Conservation (phyloP, 1,140 invertebrate species). For the Tetragnatha versicolor region DNA sequence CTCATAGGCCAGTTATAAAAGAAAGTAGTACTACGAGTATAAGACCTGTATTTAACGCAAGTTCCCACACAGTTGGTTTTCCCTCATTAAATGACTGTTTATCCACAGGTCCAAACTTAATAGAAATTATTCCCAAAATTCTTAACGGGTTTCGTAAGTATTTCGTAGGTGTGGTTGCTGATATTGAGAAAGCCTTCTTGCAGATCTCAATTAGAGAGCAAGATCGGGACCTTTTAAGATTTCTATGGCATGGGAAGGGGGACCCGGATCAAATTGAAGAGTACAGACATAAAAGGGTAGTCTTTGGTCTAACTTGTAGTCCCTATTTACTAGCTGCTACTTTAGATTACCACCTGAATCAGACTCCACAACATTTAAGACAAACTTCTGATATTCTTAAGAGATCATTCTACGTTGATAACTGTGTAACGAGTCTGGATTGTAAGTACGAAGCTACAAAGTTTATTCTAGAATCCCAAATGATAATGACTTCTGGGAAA, state of each 20-base stretch:
- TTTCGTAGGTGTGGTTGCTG: background rate
- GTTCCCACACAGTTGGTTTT: background rate
- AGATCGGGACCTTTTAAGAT: constrained; percentile 29
- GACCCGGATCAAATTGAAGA: background rate
- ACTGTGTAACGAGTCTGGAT: constrained; percentile 21
- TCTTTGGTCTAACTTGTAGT: constrained; percentile 16
- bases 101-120: constrained; percentile 22
- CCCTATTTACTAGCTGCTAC: constrained; percentile 22
- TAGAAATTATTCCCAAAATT: constrained; percentile 21
- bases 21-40: constrained; percentile 11
- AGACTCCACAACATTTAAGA: constrained; percentile 4
- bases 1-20: constrained; percentile 10
- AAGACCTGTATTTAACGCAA: constrained; percentile 19
- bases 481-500: background rate
- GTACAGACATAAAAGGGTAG: constrained; percentile 21
- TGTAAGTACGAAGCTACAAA: background rate
- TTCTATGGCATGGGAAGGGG: background rate
- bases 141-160: constrained; percentile 8
- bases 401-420: constrained; percentile 31
- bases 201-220: background rate
- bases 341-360: constrained; percentile 5
- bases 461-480: constrained; percentile 9
- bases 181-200: constrained; percentile 26
- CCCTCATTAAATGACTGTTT: constrained; percentile 27
- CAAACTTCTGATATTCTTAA: background rate